Percentiles rank a stretch among this genome's conserved stretches.
phyloP scores from a whole-genome alignment of 2,888 invertebrate genomes.

The Crocallis elinguaria region DNA sequence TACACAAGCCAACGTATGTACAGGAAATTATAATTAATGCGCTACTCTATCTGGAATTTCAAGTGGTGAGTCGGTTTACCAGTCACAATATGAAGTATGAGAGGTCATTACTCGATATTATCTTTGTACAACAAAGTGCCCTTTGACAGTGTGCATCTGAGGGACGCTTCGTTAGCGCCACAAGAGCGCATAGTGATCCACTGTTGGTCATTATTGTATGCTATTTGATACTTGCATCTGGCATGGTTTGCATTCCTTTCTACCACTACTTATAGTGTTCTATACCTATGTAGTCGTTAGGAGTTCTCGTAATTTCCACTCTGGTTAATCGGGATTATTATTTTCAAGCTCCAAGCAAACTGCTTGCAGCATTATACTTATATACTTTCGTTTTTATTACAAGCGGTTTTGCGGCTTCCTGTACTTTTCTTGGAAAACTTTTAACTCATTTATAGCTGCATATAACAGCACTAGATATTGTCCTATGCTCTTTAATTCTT shows the following conservation, averaged over 20 bases:
- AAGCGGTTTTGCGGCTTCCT: slow-evolving; percentile 3
- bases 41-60: slow-evolving; percentile 37
- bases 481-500: too few relatives aligned
- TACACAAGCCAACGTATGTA: neutral
- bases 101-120: slow-evolving; percentile 54
- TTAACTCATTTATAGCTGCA: slow-evolving; percentile 7
- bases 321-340: slow-evolving; percentile 10
- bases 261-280: neutral
- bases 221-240: slow-evolving; percentile 33
- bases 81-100: slow-evolving; percentile 45
- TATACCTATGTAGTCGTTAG: neutral
- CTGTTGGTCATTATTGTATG: slow-evolving; percentile 45
- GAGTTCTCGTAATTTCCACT: neutral
- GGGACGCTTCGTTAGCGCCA: slow-evolving; percentile 44
- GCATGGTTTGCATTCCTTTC: slow-evolving; percentile 21
- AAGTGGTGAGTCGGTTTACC: slow-evolving; percentile 37
- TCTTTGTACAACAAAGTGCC: slow-evolving; percentile 55
- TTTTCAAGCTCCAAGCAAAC: slow-evolving; percentile 7
- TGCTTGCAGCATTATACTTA: slow-evolving; percentile 9
- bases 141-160: slow-evolving; percentile 50
- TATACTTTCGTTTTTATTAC: slow-evolving; percentile 8
- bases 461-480: too few relatives aligned
- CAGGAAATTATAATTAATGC: slow-evolving; percentile 2
- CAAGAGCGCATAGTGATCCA: slow-evolving; percentile 48
- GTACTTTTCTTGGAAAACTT: slow-evolving; percentile 2